Evolutionary conservation across 2,797 vertebrate genomes (phyloP).

Genomic region (Oreochromis grahami): DNA sequence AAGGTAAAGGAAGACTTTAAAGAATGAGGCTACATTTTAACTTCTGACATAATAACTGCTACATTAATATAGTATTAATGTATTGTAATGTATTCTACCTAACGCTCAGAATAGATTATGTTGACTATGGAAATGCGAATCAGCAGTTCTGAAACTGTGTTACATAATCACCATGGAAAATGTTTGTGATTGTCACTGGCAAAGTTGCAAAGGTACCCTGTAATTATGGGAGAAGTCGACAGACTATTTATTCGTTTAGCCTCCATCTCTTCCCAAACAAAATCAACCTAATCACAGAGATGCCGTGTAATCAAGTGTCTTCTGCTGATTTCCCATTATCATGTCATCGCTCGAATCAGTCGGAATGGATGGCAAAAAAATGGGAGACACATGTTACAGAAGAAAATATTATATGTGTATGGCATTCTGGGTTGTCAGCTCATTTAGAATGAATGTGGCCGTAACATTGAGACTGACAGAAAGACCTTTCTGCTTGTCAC

Average conservation of each 20-base stretch:
- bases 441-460: not conserved
- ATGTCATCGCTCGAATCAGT: not conserved
- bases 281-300: not conserved
- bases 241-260: slow-evolving; percentile 12
- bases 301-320: not conserved
- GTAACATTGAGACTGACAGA: not conserved
- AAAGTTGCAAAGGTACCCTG: not conserved
- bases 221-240: slow-evolving; percentile 13
- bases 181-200: not conserved
- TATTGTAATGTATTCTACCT: not conserved
- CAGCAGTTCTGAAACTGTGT: not conserved
- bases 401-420: not conserved
- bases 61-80: not conserved
- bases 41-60: not conserved
- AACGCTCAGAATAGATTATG: not conserved
- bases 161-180: slow-evolving; percentile 6
- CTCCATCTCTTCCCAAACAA: not conserved
- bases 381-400: not conserved
- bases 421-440: not conserved
- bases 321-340: not conserved
- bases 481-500: slow-evolving; percentile 1
- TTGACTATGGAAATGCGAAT: not conserved
- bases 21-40: not conserved
- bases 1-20: not conserved
- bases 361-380: not conserved